Percentiles rank a stretch among this genome's conserved stretches.
Conservation (phyloP, 2,797 vertebrate genomes). For the Pseudochirops corinnae region DNA sequence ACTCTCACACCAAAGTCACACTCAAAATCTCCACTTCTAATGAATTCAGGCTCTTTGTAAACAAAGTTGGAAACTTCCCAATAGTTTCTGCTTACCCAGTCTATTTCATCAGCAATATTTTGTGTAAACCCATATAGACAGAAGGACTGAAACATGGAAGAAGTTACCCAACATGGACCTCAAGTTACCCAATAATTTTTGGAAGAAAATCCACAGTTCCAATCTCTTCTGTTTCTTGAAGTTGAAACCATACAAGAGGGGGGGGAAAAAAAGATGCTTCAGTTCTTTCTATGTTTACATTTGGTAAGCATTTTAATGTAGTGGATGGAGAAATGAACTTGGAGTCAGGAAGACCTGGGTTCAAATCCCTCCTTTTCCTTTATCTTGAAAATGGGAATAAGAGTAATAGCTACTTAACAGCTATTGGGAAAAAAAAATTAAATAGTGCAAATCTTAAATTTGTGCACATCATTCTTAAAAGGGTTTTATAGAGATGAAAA, state of each 20-base stretch:
- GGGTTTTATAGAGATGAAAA: neutral
- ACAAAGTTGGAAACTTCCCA: neutral
- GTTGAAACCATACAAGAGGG: neutral
- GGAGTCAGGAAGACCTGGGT: neutral
- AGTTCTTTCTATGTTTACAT: neutral
- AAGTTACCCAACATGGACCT: neutral
- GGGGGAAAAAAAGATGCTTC: neutral
- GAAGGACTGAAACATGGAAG: neutral
- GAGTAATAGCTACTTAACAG: neutral
- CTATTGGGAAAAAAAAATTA: neutral
- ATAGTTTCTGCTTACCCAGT: neutral
- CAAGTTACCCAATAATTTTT: neutral
- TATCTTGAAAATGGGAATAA: neutral
- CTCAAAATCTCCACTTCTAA: slow-evolving; percentile 5
- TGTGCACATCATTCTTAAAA: neutral
- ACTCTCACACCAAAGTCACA: neutral
- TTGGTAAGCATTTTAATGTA: neutral
- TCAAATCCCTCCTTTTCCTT: neutral
- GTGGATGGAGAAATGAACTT: neutral
- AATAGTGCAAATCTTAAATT: neutral
- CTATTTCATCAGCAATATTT: neutral
- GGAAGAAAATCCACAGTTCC: neutral
- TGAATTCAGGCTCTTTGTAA: neutral
- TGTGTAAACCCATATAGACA: neutral
- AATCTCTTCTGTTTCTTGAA: neutral